Evolutionary conservation across 2,888 invertebrate genomes (phyloP).

Genomic region (Stegophylla sp.): DNA sequence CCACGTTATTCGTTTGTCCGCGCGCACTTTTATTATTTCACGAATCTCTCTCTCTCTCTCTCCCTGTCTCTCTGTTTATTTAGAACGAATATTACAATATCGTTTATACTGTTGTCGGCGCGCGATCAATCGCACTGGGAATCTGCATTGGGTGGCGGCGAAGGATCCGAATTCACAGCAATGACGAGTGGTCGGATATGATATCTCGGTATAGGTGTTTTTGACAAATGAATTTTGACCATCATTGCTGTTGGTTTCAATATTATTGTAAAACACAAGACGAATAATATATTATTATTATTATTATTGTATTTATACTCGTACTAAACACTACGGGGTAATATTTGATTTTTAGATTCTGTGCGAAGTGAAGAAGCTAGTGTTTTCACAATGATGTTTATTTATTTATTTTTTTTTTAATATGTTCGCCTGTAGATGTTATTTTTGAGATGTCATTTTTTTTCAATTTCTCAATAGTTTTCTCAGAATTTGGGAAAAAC

Average conservation of each 20-base stretch:
- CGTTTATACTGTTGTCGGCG: conserved; percentile 12
- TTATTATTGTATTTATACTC: background rate
- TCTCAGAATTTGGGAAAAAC: too few species aligned
- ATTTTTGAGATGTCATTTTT: too few species aligned
- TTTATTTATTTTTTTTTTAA: too few species aligned
- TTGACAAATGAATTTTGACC: conserved; percentile 27
- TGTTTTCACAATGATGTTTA: too few species aligned
- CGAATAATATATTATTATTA: background rate
- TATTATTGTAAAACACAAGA: background rate
- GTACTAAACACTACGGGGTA: background rate
- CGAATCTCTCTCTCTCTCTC: too few species aligned
- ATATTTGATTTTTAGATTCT: background rate
- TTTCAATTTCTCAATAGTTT: too few species aligned
- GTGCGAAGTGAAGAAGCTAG: too few species aligned
- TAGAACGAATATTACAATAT: conserved; percentile 19
- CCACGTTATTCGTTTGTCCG: background rate
- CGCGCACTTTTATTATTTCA: conserved; percentile 1
- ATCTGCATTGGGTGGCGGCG: background rate
- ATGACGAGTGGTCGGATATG: conserved; percentile 29
- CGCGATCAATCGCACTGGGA: conserved; percentile 17
- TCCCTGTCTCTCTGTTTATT: conserved; percentile 12
- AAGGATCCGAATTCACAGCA: background rate
- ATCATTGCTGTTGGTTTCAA: conserved; percentile 23
- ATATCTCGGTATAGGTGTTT: conserved; percentile 41
- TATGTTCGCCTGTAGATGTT: too few species aligned